Evolutionary conservation across 2,797 vertebrate species (phyloP).

Genomic region (Steatocranus sp.): DNA sequence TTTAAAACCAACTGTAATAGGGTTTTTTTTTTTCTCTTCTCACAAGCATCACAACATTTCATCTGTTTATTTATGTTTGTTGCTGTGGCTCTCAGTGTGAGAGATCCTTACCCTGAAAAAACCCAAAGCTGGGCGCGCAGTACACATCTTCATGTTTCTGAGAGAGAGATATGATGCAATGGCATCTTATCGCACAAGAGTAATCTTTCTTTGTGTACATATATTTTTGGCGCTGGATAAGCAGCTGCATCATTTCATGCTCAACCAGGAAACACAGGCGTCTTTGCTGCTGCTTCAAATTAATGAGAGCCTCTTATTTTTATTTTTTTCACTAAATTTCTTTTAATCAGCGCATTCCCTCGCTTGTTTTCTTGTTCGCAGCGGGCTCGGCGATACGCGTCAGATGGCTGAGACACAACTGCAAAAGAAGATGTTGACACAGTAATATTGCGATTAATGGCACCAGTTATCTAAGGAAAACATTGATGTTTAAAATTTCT

Average conservation of each 20-base stretch:
- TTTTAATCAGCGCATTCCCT: conserved; percentile 38
- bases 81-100: background rate
- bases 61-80: conserved; percentile 3
- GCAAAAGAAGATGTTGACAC: conserved; percentile 27
- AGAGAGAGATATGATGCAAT: conserved; percentile 6
- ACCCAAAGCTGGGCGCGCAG: background rate
- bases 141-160: background rate
- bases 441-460: conserved; percentile 34
- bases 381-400: background rate
- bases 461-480: conserved; percentile 28
- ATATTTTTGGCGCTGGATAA: background rate
- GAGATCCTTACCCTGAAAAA: background rate
- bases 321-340: background rate
- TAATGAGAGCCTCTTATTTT: conserved; percentile 8
- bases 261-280: background rate
- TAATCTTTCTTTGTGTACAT: background rate
- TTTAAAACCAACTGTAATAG: background rate
- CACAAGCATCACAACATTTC: background rate
- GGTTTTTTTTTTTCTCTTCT: background rate
- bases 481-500: background rate
- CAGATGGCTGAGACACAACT: conserved; percentile 21
- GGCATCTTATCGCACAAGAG: background rate
- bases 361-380: conserved; percentile 3
- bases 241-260: conserved; percentile 19
- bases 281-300: conserved; percentile 15